A percentile compares a stretch with the other conserved stretches of the same genome.
Evolutionary conservation across 2,113 vertebrate species (phyloP).

Genomic region (Mesoclemmys tuberculata): DNA sequence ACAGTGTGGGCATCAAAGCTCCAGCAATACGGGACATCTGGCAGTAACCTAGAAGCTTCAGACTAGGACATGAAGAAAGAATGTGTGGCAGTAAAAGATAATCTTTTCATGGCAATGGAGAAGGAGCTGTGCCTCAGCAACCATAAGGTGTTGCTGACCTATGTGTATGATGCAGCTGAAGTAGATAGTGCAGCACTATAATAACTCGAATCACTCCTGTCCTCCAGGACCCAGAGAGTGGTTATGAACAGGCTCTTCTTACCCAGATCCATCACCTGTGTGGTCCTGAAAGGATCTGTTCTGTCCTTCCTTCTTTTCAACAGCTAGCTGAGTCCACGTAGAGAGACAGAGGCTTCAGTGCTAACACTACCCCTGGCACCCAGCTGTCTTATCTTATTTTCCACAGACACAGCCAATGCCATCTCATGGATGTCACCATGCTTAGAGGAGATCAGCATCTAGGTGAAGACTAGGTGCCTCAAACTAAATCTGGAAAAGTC

Average conservation of each 20-base stretch:
- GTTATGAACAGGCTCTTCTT: neutral
- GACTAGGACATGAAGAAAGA: neutral
- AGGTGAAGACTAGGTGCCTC: neutral
- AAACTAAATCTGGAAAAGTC: neutral
- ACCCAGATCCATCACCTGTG: neutral
- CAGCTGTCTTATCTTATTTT: neutral
- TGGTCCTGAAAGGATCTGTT: neutral
- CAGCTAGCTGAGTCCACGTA: neutral
- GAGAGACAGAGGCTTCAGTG: neutral
- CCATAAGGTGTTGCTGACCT: neutral
- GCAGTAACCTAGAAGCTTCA: neutral
- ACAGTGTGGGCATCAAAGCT: neutral
- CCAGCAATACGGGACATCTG: neutral
- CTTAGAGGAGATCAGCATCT: neutral
- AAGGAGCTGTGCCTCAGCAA: neutral
- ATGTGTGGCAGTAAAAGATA: neutral
- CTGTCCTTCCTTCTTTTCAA: neutral
- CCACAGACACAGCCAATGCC: neutral
- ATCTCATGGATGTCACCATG: neutral
- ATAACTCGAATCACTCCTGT: neutral
- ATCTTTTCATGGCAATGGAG: neutral
- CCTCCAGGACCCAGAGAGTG: rapidly evolving
- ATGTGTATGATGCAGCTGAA: neutral
- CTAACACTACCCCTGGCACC: neutral
- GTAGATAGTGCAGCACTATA: neutral